Evolutionary conservation across 2,113 vertebrate species (phyloP), one percentile per base, ranked within the genome.

Genomic region (Paraplagusia blochii): DNA sequence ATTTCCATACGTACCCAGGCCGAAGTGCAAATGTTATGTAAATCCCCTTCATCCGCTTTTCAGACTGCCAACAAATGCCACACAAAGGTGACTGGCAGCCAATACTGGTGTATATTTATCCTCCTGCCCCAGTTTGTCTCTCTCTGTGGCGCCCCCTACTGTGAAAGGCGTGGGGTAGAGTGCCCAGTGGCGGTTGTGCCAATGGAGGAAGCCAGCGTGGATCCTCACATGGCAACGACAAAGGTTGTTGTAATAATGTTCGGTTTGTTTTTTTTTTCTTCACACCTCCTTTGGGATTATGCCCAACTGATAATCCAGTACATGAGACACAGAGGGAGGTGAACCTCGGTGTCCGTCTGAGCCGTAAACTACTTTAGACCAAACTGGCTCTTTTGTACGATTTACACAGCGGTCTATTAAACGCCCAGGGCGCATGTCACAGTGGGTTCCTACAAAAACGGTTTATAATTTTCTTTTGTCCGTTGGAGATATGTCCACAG

Each of bases 31-130:
- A 89, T 89, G 76, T 80, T 89, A 90, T 88, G 90, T 85, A 90
- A 91, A 91, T 90, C 87, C 87, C 81, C 76, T 88, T 87, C 86
- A 86, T 84, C 76, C 90, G 82, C 88, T 88, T 89, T 89, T 87
- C 84, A 89, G 73, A 58, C 74, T 61, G 51, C 71, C 48, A 53
- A 88, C 85, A 89, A 87, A 85, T 79, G 45, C 62, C 63, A 80
- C 76, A 89, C 84, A 89, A 89, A 91, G 77, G 84, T 89, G 89
- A 90, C 85, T 90, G 89, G 89, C 89, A 90, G 87, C 76, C 82
- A 73, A 88, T 86, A 88, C 85, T 76, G 78, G 77, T 83, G 75
- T 76, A 79, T 82, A 88, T 88, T 89, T 88, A 86, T 90, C 83
- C 83, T 87, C 77, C 86, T 82, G 79, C 86, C 85, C 84, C 53